Evolutionary conservation across 2,888 invertebrate species (phyloP).

Genomic region (Oscheius sp.): DNA sequence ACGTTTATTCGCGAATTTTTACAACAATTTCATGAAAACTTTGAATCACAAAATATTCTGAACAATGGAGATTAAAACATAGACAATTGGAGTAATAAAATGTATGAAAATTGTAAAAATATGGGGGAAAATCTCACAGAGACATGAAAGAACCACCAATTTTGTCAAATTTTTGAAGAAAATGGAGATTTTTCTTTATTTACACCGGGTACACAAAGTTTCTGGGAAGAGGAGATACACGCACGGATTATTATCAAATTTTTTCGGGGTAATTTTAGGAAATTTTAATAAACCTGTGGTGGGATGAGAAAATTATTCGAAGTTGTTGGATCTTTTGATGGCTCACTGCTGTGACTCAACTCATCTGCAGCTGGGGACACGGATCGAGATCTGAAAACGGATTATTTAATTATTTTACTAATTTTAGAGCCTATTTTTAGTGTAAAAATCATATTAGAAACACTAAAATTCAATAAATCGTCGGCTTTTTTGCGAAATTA

Average conservation of each 20-base stretch:
- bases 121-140: background rate
- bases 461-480: no score
- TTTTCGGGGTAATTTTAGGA: no score
- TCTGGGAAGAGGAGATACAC: no score
- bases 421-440: no score
- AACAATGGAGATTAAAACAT: background rate
- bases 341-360: conserved; percentile 9
- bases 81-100: background rate
- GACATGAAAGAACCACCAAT: background rate
- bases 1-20: background rate
- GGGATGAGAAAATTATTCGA: conserved; percentile 50
- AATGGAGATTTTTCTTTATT: no score
- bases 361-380: conserved; percentile 39
- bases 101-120: background rate
- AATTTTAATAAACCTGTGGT: conserved; percentile 48
- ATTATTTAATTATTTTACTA: background rate
- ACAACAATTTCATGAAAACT: background rate
- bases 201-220: no score
- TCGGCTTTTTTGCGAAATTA: no score
- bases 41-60: background rate
- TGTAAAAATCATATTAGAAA: no score
- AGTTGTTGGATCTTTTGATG: background rate
- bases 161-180: no score
- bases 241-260: no score
- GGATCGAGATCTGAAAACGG: conserved; percentile 32